Base-by-base conservation (phyloP, 2,797 vertebrate genomes). In the Todus mexicanus region DNA sequence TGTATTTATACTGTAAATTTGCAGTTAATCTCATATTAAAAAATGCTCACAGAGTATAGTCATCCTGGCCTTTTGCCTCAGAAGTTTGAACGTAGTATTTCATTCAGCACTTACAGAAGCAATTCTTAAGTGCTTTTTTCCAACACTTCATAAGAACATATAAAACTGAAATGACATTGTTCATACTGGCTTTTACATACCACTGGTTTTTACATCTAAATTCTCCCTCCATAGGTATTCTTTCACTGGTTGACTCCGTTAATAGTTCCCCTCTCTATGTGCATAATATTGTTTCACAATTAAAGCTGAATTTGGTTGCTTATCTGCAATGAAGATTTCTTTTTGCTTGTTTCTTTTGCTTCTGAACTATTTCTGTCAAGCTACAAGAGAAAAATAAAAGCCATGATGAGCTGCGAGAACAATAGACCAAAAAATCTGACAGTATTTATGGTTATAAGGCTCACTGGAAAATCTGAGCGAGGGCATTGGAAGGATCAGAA, bases 381-480 rank as follows among this genome's bases (percentile, higher is more conserved):
- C 51, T 88, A 89, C 73, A 90, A 89, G 73, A 84, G 68, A 92
- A 94, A 97, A 95, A 78, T 50, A 93, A 81, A 92, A 89, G 29
- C 27, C 60, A 77, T 20, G 54, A 50, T 80, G 68, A 95, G 63
- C 68, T 69, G 40, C 82, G 91, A 84, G 66, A 95, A 90, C 60
- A 94, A 59, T 4, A 8, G 43, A 88, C 74, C 35, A 72, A 68
- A 71, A 79, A 37, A 53, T 20, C 0, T 11, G 73, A 80, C 93
- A 87, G 40, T 74, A 84, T 85, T 91, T 77, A 86, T 54, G 51
- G 25, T 68, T 90, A 35, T 54, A 84, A 66, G 57, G 35, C 65
- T 93, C 53, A 79, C 77, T 95, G 91, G 85, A 66, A 80, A 94
- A 94, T 71, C 89, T 88, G 86, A 96, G 68, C 76, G 56, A 90